phyloP scores from a whole-genome alignment of 2,888 invertebrate genomes.

The Caenorhabditis sinica region DNA sequence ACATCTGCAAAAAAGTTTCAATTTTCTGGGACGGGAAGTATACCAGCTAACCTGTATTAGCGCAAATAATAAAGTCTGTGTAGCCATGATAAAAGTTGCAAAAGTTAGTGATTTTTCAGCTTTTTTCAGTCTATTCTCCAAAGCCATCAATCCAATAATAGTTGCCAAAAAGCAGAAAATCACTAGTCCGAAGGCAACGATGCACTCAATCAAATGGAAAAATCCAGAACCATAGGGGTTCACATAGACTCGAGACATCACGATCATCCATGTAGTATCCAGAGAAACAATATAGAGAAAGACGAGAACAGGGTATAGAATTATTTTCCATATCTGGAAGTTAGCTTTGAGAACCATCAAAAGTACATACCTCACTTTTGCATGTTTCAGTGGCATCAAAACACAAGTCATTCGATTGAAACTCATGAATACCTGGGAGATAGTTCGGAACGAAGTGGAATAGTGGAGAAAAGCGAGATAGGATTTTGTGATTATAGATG shows the following conservation, averaged over 20 bases:
- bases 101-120: conserved; percentile 37
- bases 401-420: conserved; percentile 54
- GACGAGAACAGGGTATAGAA: neutral
- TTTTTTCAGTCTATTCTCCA: conserved; percentile 25
- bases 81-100: conserved; percentile 29
- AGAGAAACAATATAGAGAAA: neutral
- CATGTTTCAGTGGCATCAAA: conserved; percentile 15
- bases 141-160: conserved; percentile 28
- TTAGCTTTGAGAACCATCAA: neutral
- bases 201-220: conserved; percentile 37
- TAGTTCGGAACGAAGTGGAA: conserved; percentile 10
- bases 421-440: conserved; percentile 34
- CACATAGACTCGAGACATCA: conserved; percentile 30
- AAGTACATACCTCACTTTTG: conserved; percentile 7
- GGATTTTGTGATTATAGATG: conserved; percentile 22
- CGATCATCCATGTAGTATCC: conserved; percentile 23
- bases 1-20: conserved; percentile 25
- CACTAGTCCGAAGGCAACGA: neutral
- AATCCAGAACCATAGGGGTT: conserved; percentile 34
- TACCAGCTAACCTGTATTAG: conserved; percentile 4
- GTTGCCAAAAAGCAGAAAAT: conserved; percentile 12
- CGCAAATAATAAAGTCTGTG: conserved; percentile 25
- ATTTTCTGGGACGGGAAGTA: neutral
- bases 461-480: conserved; percentile 10
- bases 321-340: conserved; percentile 27